Percentiles rank a stretch among this genome's conserved stretches.
phyloP scores from a whole-genome alignment of 2,113 vertebrate genomes.

The Archilochus colubris region DNA sequence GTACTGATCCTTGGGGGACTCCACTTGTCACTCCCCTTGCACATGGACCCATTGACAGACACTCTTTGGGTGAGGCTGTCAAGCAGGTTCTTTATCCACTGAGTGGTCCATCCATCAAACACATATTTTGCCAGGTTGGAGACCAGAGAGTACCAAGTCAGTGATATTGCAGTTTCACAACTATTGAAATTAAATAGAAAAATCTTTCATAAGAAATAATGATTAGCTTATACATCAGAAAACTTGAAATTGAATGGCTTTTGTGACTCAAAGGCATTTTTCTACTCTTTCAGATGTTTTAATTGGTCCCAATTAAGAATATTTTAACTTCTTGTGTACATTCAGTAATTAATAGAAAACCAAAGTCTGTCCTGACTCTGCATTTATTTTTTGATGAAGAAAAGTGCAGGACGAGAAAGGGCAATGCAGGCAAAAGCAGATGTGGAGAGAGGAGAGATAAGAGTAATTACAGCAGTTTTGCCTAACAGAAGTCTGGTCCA shows the following conservation, averaged over 20 bases:
- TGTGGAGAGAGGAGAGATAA: neutral
- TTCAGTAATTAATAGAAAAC: neutral
- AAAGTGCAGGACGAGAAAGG: neutral
- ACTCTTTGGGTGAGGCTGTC: too few species aligned
- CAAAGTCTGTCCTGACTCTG: neutral
- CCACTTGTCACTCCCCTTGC: too few species aligned
- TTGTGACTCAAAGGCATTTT: neutral
- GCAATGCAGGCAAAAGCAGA: neutral
- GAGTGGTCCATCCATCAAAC: too few species aligned
- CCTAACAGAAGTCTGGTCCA: neutral
- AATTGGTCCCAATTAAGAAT: neutral
- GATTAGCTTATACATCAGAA: neutral
- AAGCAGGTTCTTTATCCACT: too few species aligned
- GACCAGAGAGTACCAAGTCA: neutral
- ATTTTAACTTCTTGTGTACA: neutral
- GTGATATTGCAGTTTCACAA: neutral
- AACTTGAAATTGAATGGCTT: neutral
- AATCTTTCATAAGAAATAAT: neutral
- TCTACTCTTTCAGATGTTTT: neutral
- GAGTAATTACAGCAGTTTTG: neutral
- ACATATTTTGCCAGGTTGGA: too few species aligned
- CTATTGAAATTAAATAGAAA: neutral
- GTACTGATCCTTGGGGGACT: too few species aligned
- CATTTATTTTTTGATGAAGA: neutral
- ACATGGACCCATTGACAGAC: too few species aligned